Evolutionary conservation across 2,888 invertebrate genomes (phyloP), one percentile per base, ranked within the genome.

Genomic region (Drosophila dives): DNA sequence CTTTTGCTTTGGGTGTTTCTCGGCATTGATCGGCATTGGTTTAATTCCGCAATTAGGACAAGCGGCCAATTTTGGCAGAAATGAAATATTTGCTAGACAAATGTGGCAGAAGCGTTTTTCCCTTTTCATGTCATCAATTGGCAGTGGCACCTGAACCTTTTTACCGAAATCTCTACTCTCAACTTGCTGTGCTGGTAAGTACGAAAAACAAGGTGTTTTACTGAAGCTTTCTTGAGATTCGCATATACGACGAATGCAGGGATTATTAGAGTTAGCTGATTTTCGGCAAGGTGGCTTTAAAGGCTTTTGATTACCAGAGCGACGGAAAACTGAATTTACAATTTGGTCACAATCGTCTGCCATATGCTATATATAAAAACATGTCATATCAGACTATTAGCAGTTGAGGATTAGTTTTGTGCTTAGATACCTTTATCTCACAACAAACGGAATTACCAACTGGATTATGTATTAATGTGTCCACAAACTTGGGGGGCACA

Each of bases 31-130:
- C 0, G 90, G 90, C 50, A 89, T 75, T 3, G 91, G 90, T 42
- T 91, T 91, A 53, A 89, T 78, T 3, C 91, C 88, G 67, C 92
- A 92, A 61, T 90, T 91, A 1, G 91, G 92, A 54, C 92, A 91
- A 0, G 92, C 85, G 3, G 93, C 93, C 83, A 94, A 92, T 77
- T 93, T 93, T 17, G 92, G 92, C 59, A 94, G 38, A 89, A 89
- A 92, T 1, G 89, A 82, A 51, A 92, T 81, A 40, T 91, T 90
- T 58, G 79, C 83, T 23, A 89, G 81, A 59, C 92, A 93, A 26
- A 91, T 69, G 3, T 91, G 89, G 61, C 92, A 93, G 20, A 74
- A 78, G 17, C 90, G 74, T 8, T 70, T 72, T 3, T 80, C 72
- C 23, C 34, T 40, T 40, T 67, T n/a, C 8, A 55, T 63, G 12